Percentiles rank a stretch among this genome's conserved stretches.
phyloP scores from a whole-genome alignment of 2,113 vertebrate genomes.

The Psammodynastes pulverulentus region DNA sequence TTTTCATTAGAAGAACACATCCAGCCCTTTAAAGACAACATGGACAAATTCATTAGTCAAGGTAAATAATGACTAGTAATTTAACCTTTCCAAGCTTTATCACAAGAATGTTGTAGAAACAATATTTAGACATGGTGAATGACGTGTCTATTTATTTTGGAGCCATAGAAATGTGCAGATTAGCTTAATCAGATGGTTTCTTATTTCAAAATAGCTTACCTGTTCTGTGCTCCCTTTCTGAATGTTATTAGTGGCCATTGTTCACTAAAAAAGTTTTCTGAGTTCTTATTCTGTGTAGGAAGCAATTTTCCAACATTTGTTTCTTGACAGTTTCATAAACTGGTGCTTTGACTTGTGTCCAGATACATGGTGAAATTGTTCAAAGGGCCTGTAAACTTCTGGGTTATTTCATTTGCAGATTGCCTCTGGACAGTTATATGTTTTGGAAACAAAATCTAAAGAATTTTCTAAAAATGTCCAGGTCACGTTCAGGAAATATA shows the following conservation, averaged over 20 bases:
- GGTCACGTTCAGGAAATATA: background rate
- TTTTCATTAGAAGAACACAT: constrained; percentile 87
- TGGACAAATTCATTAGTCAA: constrained; percentile 88
- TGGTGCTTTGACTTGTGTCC: constrained; percentile 51
- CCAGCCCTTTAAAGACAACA: constrained; percentile 94
- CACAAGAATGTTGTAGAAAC: constrained; percentile 52
- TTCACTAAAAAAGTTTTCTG: constrained; percentile 43
- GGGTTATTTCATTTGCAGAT: constrained; percentile 11
- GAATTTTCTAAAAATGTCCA: constrained; percentile 14
- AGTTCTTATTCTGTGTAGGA: constrained; percentile 50
- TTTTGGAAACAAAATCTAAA: constrained; percentile 15
- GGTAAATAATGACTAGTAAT: constrained; percentile 73
- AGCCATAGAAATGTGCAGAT: constrained; percentile 56
- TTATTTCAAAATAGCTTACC: constrained; percentile 45
- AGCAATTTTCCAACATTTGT: constrained; percentile 47
- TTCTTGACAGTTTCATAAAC: constrained; percentile 43
- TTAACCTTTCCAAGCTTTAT: constrained; percentile 52
- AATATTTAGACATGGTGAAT: constrained; percentile 50
- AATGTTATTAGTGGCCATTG: constrained; percentile 43
- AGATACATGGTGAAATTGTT: constrained; percentile 53
- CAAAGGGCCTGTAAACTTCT: constrained; percentile 35
- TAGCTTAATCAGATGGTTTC: constrained; percentile 59
- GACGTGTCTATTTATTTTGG: constrained; percentile 64
- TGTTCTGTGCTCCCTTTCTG: constrained; percentile 48
- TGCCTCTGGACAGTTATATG: background rate